These are phyloP conservation scores for Cephus rjabovi DNA, from an alignment of 2,888 invertebrate species.

Conservation along the genomic window DNA sequence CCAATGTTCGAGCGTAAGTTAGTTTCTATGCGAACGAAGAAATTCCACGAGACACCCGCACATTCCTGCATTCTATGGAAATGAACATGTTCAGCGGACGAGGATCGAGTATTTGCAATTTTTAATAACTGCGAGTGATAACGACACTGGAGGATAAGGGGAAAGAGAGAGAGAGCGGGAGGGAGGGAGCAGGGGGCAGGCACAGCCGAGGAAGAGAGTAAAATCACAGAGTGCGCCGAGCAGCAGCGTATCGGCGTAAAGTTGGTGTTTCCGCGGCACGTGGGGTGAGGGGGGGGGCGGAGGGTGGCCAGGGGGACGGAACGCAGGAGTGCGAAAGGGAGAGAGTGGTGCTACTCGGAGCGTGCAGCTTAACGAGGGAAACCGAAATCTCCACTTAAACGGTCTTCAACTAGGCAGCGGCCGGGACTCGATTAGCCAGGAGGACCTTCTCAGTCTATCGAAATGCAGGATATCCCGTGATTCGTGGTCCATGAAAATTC, in stretches of 20 bases:
- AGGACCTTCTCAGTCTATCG: no score
- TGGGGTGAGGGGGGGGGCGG: no score
- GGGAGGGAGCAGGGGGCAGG: background rate
- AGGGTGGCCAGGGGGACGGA: no score
- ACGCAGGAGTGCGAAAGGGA: no score
- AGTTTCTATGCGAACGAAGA: background rate
- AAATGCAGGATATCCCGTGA: no score
- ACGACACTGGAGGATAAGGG: background rate
- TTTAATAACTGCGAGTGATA: conserved; percentile 13
- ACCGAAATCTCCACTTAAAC: no score
- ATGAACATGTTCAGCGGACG: background rate
- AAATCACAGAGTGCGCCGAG: background rate
- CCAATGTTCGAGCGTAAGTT: conserved; percentile 6
- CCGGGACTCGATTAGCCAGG: no score
- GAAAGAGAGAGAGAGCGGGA: conserved; percentile 11
- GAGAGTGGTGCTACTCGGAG: no score
- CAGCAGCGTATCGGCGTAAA: conserved; percentile 10
- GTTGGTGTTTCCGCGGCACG: background rate
- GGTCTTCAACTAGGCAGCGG: no score
- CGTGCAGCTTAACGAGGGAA: no score
- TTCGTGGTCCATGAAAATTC: no score
- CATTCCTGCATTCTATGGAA: background rate
- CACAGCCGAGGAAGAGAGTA: no score
- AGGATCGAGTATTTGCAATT: conserved; percentile 20
- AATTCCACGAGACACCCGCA: background rate